Percentiles rank a stretch among this genome's conserved stretches.
Conservation (phyloP, 2,797 vertebrate genomes). For the Lepidocolaptes lacrymiger region DNA sequence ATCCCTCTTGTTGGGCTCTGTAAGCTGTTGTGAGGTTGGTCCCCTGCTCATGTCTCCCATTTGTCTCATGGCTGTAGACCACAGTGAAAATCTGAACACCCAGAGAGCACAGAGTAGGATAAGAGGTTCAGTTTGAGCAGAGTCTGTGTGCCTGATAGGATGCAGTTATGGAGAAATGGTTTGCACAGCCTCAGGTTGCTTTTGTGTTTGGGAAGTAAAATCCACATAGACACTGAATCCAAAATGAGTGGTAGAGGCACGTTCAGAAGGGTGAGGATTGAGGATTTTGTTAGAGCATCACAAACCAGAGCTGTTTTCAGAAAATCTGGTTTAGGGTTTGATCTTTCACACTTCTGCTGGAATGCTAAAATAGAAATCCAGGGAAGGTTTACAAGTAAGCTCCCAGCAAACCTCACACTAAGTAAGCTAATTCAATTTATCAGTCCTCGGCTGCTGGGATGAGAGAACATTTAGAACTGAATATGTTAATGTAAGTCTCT, state of each 20-base stretch:
- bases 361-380: slow-evolving; percentile 6
- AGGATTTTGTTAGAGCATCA: neutral
- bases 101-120: accelerated
- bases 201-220: neutral
- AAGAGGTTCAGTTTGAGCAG: neutral
- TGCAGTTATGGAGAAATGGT: neutral
- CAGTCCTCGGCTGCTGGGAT: neutral
- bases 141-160: accelerated
- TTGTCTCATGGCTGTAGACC: neutral
- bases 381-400: neutral
- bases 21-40: neutral
- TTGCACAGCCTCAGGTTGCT: neutral
- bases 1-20: neutral
- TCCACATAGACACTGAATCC: neutral
- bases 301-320: neutral
- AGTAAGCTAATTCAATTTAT: slow-evolving; percentile 54
- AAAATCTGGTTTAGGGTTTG: neutral
- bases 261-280: neutral
- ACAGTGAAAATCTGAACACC: neutral
- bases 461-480: slow-evolving; percentile 44
- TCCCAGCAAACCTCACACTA: neutral
- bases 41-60: neutral
- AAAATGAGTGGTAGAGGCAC: accelerated
- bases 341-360: neutral
- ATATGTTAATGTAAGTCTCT: neutral